Conservation (phyloP, 2,888 invertebrate genomes). For the Holacanthella duospinosa region DNA sequence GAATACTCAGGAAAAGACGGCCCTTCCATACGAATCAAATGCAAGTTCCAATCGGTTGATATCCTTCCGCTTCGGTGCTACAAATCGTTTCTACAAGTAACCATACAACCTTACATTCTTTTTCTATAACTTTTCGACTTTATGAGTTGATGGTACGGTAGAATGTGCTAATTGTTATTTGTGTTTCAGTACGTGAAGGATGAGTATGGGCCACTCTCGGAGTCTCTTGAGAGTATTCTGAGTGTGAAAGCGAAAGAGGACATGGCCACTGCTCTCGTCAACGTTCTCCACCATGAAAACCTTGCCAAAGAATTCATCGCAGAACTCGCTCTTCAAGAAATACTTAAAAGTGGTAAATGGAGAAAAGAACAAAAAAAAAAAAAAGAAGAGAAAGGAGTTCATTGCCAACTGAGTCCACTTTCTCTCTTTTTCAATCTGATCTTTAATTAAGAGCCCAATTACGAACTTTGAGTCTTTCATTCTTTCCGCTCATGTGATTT, state of each 20-base stretch:
- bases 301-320: conserved; percentile 77
- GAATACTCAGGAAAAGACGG: conserved; percentile 46
- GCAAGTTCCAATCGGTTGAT: conserved; percentile 80
- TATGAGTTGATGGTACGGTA: too few relatives aligned
- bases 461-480: background rate
- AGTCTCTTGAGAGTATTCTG: conserved; percentile 76
- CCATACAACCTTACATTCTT: background rate
- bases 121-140: background rate
- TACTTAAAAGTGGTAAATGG: conserved; percentile 66
- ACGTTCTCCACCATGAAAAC: conserved; percentile 79
- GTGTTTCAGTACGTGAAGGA: conserved; percentile 59
- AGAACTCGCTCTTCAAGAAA: conserved; percentile 60
- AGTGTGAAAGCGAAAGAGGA: conserved; percentile 90
- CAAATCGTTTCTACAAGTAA: conserved; percentile 56
- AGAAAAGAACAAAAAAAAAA: too few relatives aligned
- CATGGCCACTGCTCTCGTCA: conserved; percentile 76
- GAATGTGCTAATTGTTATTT: too few relatives aligned
- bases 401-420: background rate
- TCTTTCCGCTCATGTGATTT: background rate
- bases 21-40: conserved; percentile 71
- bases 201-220: conserved; percentile 68
- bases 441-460: background rate
- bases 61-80: conserved; percentile 79
- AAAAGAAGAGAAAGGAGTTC: too few relatives aligned
- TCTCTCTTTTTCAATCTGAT: background rate